Evolutionary conservation across 2,888 invertebrate genomes (phyloP), one percentile per base, ranked within the genome.

Genomic region (Blera fallax): DNA sequence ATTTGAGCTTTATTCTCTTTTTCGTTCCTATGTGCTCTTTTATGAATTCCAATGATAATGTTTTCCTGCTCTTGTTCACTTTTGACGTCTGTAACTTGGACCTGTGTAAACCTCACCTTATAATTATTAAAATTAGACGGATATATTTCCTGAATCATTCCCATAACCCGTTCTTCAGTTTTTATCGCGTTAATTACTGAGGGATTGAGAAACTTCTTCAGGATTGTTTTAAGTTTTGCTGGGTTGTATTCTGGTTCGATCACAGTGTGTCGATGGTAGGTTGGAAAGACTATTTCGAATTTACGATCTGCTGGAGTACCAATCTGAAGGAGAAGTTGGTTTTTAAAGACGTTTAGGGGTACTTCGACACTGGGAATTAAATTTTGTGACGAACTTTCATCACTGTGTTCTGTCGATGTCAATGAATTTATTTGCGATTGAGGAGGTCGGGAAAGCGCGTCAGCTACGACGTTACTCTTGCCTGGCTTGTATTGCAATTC

Each of bases 141-240:
- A 24, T 24, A 24, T 24, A 24, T 24, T 24, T 24, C 24, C 24
- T 24, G 24, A 24, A 24, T 24, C 24, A 24, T 24, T 24, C 24
- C 2, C 24, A 24, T 24, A 24, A 24, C 24, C 4, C 24, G 24
- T 40, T 81, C 84, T 29, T 48, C 21, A 2, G 87, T 74, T 24
- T 48, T 60, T 1, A 83, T 60, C n/a, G 58, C 40, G 27, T 78
- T 87, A 3, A 78, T 54, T 3, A 82, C 58, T 1, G 60, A 70
- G 8, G 77, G 85, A 18, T 73, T 85, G 0, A 81, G 43, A 11
- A 74, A 56, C 65, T 40, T 76, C 29, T 72, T 79, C 4, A 82
- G 29, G 14, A 84, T 65, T 10, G 45, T 3, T 24, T 43, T 69
- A 56, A 81, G n/a, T n/a, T 79, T 37, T 32, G 7, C 10, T 29